Percentiles rank a stretch among this genome's conserved stretches.
Conservation (phyloP, 2,888 invertebrate species). For the Chrysopilus asiliformis region DNA sequence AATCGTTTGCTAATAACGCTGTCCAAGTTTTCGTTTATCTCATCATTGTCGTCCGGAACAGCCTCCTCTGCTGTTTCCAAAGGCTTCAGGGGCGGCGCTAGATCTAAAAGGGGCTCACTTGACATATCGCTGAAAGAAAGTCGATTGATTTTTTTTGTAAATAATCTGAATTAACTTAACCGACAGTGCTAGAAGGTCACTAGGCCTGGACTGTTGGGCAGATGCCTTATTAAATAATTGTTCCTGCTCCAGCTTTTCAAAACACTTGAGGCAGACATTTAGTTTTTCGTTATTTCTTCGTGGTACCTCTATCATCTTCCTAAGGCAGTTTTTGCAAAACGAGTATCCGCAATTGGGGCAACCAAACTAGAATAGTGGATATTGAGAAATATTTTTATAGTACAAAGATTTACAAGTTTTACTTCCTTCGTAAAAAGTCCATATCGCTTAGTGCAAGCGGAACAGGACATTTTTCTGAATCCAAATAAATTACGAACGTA, state of each 20-base stretch:
- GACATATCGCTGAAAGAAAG: no score
- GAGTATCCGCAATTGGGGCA: constrained; percentile 75
- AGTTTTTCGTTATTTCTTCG: constrained; percentile 44
- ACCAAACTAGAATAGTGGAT: constrained; percentile 45
- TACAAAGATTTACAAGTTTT: constrained; percentile 18
- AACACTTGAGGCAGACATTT: constrained; percentile 48
- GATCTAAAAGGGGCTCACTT: no score
- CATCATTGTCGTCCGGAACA: constrained; percentile 10
- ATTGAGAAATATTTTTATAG: constrained; percentile 4
- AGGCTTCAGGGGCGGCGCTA: constrained; percentile 26
- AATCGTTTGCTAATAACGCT: constrained; percentile 52
- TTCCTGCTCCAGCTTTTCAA: constrained; percentile 27
- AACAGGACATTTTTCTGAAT: constrained; percentile 62
- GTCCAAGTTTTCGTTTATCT: constrained; percentile 29
- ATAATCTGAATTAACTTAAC: no score
- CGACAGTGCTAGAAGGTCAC: no score
- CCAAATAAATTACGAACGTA: no score
- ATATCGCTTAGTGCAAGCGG: constrained; percentile 55
- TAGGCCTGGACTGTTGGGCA: neutral
- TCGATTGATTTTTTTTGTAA: no score
- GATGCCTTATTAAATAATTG: constrained; percentile 10
- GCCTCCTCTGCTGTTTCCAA: constrained; percentile 13
- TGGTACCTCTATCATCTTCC: constrained; percentile 52
- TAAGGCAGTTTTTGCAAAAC: constrained; percentile 69
- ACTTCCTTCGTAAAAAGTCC: constrained; percentile 62